Base-by-base conservation (phyloP, 2,113 vertebrate genomes). In the Cheirogaleus medius region DNA sequence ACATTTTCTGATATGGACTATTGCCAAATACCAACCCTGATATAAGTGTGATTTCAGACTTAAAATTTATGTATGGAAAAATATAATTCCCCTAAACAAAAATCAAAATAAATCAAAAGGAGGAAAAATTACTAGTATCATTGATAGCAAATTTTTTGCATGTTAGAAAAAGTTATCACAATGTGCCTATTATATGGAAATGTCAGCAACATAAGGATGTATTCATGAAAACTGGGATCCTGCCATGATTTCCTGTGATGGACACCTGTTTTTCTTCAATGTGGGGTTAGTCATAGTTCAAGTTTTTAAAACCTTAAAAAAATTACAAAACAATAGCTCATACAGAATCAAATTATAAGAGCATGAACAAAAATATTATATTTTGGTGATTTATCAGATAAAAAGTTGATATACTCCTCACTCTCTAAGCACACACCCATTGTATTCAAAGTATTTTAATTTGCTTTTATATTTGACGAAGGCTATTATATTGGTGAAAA, bases 401-500 rank as follows among this genome's bases (percentile, higher is more conserved):
- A 80, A 97, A 91, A 94, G 0, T 95, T 76, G 81, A 32, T 60
- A 56, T 0, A 84, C 37, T 66, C 93, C 52, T 98, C 27, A 77
- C 92, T 17, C 52, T 88, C 25, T 52, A 64, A 94, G 88, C 81
- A 87, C n/a, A 89, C 21, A 71, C 9, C 11, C 87, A 29, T 94
- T 96, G 23, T 90, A 88, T 83, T 68, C 39, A 85, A 90, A 95
- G 54, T 97, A 95, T 98, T 98, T 98, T 95, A 97, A 87, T 97
- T 98, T 98, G 60, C 68, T 73, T 98, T 91, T 90, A 2, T 89
- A 91, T 93, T 97, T 98, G 86, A 84, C 60, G 85, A 97, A 97
- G 49, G 97, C 60, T 87, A 90, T 96, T 98, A 96, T 93, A 92
- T 92, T 92, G 90, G 97, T 74, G 63, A 97, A 98, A 98, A 98